Conservation (phyloP, 2,113 vertebrate genomes). For the Nothobranchius kuhntae region DNA sequence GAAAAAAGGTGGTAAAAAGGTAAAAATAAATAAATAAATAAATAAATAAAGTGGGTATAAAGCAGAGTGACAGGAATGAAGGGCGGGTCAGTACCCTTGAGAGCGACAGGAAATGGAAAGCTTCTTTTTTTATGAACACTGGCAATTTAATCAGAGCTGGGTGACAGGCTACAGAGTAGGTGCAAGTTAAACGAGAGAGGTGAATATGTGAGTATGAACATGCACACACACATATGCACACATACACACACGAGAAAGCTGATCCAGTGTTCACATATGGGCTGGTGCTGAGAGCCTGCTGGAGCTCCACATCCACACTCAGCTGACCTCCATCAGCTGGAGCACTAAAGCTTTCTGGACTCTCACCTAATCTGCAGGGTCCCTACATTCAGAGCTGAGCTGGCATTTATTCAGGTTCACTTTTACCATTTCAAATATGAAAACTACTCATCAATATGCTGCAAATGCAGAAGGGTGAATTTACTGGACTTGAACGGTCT, state of each 20-base stretch:
- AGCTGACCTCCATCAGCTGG: slow-evolving; percentile 49
- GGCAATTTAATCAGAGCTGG: slow-evolving; percentile 46
- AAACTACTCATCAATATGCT: background rate
- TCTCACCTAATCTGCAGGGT: slow-evolving; percentile 19
- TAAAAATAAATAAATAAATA: background rate
- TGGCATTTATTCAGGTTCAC: slow-evolving; percentile 3
- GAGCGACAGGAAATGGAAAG: slow-evolving; percentile 40
- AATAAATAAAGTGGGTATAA: slow-evolving; percentile 1
- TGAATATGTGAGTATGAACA: background rate
- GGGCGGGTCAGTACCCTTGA: slow-evolving; percentile 12
- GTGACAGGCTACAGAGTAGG: slow-evolving; percentile 23
- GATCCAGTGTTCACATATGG: slow-evolving; percentile 36
- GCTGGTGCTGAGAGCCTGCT: slow-evolving; percentile 33
- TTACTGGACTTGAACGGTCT: background rate
- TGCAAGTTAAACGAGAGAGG: slow-evolving; percentile 33
- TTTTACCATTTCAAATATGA: background rate
- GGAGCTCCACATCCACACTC: slow-evolving; percentile 44
- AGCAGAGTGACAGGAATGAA: slow-evolving; percentile 3
- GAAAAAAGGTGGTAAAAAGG: background rate
- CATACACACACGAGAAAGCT: slow-evolving; percentile 15
- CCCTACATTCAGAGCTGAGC: slow-evolving; percentile 12
- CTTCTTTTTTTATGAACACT: slow-evolving; percentile 19
- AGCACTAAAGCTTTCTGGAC: slow-evolving; percentile 24
- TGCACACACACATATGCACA: background rate
- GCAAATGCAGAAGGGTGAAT: background rate